Conservation (phyloP, 2,113 vertebrate genomes). For the Furnarius figulus region DNA sequence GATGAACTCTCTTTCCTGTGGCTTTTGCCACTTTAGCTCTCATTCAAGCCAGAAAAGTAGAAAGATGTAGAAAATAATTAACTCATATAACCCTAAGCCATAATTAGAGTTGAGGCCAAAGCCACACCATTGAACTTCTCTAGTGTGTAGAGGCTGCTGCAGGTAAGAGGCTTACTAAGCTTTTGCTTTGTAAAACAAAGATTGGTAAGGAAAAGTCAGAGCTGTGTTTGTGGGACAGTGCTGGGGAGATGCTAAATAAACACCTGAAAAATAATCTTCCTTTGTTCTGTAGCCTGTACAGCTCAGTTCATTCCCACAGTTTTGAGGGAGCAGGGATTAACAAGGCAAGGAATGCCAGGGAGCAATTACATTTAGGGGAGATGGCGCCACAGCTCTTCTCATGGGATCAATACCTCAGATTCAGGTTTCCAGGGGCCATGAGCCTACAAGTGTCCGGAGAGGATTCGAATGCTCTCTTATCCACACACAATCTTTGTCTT, state of each 20-base stretch:
- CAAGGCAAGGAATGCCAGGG: background rate
- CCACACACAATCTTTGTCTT: background rate
- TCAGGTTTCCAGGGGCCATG: background rate
- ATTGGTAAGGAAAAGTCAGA: background rate
- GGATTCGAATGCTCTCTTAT: background rate
- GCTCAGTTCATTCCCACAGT: background rate
- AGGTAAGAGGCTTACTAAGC: background rate
- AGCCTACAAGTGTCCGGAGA: background rate
- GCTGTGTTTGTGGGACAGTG: background rate
- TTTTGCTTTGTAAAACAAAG: background rate
- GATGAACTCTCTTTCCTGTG: background rate
- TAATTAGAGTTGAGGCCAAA: background rate
- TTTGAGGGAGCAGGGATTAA: background rate
- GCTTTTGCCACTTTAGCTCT: background rate
- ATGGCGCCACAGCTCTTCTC: background rate
- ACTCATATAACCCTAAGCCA: background rate
- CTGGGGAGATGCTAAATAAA: background rate
- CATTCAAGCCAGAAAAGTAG: background rate
- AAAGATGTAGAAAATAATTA: background rate
- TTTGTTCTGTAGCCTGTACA: accelerated
- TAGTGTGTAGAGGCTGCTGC: background rate
- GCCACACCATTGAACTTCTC: background rate
- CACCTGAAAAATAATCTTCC: background rate
- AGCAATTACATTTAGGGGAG: background rate
- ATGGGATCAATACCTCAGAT: background rate